Conservation (phyloP, 2,113 vertebrate species). For the Bothrops jararaca region DNA sequence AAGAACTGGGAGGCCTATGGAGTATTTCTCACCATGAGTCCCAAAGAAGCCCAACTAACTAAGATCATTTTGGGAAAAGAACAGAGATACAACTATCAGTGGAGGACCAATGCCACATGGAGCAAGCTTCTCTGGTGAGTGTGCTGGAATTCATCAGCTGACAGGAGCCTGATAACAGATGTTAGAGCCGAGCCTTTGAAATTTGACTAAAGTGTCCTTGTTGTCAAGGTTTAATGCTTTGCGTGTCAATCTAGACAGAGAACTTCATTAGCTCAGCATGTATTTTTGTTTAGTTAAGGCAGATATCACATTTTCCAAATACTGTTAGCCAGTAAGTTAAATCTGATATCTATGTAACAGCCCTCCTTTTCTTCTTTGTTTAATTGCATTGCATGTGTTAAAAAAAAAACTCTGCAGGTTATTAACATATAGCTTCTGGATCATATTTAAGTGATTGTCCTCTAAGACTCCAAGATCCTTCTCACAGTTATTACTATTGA, state of each 20-base stretch:
- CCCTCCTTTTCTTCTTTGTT: neutral
- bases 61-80: slow-evolving; percentile 3
- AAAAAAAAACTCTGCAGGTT: neutral
- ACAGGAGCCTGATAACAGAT: slow-evolving; percentile 30
- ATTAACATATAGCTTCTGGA: neutral
- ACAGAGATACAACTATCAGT: neutral
- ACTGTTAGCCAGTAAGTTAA: neutral
- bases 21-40: neutral
- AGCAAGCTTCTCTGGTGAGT: neutral
- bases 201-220: slow-evolving; percentile 18
- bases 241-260: slow-evolving; percentile 11
- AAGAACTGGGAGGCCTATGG: neutral
- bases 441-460: too few species aligned
- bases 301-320: slow-evolving; percentile 13
- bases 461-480: too few species aligned
- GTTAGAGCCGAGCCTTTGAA: slow-evolving; percentile 7
- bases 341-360: neutral
- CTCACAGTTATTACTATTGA: too few species aligned
- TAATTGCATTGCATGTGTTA: neutral
- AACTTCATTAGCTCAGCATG: neutral
- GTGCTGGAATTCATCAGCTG: slow-evolving; percentile 29
- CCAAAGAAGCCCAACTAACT: neutral
- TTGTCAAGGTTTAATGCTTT: slow-evolving; percentile 11
- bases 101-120: slow-evolving; percentile 10
- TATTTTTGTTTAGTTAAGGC: slow-evolving; percentile 3